These are phyloP conservation scores for Hystrix cristata DNA, from an alignment of 2,113 vertebrate genomes.

Conservation along the genomic window DNA sequence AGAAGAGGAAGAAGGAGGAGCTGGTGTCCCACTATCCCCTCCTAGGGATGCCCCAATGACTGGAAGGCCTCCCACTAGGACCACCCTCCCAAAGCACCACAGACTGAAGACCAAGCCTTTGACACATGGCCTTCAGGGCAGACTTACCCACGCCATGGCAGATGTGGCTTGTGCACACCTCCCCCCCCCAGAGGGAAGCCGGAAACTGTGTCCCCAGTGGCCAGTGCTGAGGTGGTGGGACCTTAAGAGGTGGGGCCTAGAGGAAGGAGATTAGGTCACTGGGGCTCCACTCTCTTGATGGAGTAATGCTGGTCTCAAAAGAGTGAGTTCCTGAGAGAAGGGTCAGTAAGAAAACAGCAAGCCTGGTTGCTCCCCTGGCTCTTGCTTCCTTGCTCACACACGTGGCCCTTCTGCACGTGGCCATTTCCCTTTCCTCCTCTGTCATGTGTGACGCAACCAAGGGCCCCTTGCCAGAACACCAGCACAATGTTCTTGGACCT, in stretches of 20 bases:
- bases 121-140: neutral
- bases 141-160: no score
- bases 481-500: no score
- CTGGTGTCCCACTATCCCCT: neutral
- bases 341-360: neutral
- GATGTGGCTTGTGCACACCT: neutral
- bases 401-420: no score
- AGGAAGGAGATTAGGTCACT: neutral
- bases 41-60: no score
- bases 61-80: neutral
- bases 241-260: neutral
- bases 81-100: no score
- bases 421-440: neutral
- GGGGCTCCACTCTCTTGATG: neutral
- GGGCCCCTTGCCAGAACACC: neutral
- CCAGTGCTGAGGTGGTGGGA: neutral
- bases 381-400: neutral
- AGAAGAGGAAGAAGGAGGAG: neutral
- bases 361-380: neutral
- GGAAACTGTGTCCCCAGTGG: neutral
- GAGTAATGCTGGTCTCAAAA: neutral
- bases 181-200: neutral
- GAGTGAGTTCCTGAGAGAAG: neutral
- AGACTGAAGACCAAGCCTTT: neutral
- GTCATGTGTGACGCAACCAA: neutral